A percentile compares a stretch with the other conserved stretches of the same genome.
These are phyloP conservation scores for Hyla sarda DNA, from an alignment of 2,113 vertebrate genomes.

Conservation along the genomic window DNA sequence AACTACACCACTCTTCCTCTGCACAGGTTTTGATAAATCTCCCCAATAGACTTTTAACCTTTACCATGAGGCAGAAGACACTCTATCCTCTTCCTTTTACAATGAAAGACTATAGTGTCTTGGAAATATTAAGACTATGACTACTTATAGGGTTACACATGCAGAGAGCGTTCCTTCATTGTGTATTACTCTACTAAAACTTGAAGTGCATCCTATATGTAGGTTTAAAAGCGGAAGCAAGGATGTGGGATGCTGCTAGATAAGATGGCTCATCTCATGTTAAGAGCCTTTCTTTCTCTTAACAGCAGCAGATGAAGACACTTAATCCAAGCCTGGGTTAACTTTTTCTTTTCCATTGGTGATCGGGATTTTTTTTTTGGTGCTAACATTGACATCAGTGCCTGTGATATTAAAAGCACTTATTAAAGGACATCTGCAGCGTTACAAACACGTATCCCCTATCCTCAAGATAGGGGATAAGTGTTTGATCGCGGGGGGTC, in stretches of 20 bases:
- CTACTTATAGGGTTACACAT: background rate
- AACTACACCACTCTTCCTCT: no score
- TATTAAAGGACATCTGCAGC: no score
- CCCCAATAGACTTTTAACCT: background rate
- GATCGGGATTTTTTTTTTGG: background rate
- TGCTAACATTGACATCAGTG: background rate
- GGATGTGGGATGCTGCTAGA: constrained; percentile 13
- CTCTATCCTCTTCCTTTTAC: background rate
- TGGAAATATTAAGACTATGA: background rate
- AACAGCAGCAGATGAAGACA: constrained; percentile 32
- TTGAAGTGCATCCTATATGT: background rate
- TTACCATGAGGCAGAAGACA: background rate
- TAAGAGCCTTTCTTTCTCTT: constrained; percentile 52
- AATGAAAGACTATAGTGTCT: background rate
- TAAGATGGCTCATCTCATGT: constrained; percentile 42
- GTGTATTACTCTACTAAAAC: background rate
- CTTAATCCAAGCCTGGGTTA: constrained; percentile 31
- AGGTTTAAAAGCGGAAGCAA: constrained; percentile 5
- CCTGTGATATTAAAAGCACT: background rate
- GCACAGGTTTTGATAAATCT: no score
- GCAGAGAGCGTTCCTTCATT: background rate
- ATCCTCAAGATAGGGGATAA: no score
- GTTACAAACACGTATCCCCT: no score
- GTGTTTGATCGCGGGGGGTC: no score
- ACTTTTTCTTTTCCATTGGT: background rate